Conservation (phyloP, 2,888 invertebrate species). For the Drosophila leonis region DNA sequence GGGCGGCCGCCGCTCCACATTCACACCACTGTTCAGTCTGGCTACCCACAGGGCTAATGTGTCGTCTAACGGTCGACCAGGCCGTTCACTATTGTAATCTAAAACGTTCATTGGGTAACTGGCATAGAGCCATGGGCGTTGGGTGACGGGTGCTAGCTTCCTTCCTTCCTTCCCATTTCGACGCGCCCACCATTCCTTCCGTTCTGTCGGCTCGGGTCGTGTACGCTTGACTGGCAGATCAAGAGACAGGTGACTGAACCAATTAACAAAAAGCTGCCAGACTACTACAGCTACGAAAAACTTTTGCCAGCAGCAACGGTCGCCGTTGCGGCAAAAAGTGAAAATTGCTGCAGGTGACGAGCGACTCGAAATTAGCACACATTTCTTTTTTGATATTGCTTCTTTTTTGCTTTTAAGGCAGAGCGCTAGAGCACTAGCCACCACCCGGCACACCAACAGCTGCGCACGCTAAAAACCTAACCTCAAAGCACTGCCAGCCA, state of each 20-base stretch:
- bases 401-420: constrained; percentile 24
- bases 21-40: constrained; percentile 16
- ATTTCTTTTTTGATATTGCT: constrained; percentile 34
- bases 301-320: constrained; percentile 50
- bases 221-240: constrained; percentile 80
- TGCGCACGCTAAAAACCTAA: constrained; percentile 61
- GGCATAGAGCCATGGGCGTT: constrained; percentile 32
- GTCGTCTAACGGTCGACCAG: constrained; percentile 45
- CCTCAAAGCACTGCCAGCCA: constrained; percentile 47
- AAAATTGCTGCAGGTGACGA: constrained; percentile 75
- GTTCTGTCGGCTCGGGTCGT: constrained; percentile 58
- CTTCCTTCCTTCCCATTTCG: constrained; percentile 65
- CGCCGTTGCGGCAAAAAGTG: constrained; percentile 52
- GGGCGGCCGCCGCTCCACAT: constrained; percentile 36
- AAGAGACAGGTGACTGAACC: constrained; percentile 83
- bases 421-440: constrained; percentile 16
- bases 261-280: constrained; percentile 82
- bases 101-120: constrained; percentile 75
- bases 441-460: constrained; percentile 50
- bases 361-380: constrained; percentile 78
- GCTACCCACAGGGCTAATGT: constrained; percentile 55
- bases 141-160: constrained; percentile 32
- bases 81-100: constrained; percentile 77
- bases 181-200: constrained; percentile 30
- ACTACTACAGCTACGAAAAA: constrained; percentile 45